Evolutionary conservation across 2,113 vertebrate genomes (phyloP).

Genomic region (Garra rufa): DNA sequence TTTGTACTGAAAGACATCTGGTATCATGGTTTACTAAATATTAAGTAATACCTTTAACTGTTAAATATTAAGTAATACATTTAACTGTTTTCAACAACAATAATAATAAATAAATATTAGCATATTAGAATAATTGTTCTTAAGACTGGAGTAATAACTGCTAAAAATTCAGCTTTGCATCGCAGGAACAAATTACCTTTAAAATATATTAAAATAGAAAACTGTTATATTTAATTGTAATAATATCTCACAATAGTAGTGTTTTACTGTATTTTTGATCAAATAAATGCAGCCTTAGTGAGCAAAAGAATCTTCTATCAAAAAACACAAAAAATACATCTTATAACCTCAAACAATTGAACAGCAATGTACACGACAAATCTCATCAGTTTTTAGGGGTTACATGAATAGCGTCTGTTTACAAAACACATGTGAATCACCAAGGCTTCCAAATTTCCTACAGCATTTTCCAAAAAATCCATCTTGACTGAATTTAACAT

Average conservation of each 20-base stretch:
- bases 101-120: too few relatives aligned
- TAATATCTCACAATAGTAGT: not conserved
- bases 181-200: not conserved
- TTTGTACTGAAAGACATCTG: too few relatives aligned
- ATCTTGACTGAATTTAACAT: not conserved
- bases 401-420: not conserved
- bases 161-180: not conserved
- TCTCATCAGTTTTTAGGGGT: not conserved
- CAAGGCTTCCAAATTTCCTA: not conserved
- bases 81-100: too few relatives aligned
- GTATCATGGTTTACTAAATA: too few relatives aligned
- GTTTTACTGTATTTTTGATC: not conserved
- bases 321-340: not conserved
- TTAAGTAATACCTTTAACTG: too few relatives aligned
- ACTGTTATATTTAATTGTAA: not conserved
- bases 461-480: not conserved
- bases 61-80: too few relatives aligned
- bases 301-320: not conserved
- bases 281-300: not conserved
- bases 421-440: slow-evolving; percentile 2
- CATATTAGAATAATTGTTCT: too few relatives aligned
- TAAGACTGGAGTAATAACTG: not conserved
- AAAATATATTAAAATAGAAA: not conserved
- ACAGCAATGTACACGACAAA: not conserved
- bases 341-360: not conserved